Evolutionary conservation across 1,140 invertebrate species (phyloP).

Genomic region (Alviniconcha marisindica): DNA sequence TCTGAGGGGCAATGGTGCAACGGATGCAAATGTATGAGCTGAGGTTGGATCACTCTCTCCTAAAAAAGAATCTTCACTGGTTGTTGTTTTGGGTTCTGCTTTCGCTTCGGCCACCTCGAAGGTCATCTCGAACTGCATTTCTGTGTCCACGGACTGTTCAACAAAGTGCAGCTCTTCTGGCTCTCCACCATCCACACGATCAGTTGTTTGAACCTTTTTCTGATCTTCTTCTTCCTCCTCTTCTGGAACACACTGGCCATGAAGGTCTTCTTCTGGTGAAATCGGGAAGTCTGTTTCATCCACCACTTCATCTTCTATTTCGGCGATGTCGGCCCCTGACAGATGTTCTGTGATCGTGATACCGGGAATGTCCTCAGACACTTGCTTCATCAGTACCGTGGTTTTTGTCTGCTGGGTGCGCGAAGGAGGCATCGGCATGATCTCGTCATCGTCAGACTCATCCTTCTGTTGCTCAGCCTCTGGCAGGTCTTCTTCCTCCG

Average conservation of each 20-base stretch:
- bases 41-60: constrained; percentile 45
- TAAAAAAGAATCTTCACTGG: constrained; percentile 40
- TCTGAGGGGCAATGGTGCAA: constrained; percentile 12
- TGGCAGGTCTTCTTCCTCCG: constrained; percentile 15
- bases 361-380: constrained; percentile 81
- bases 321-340: constrained; percentile 75
- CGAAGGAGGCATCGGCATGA: neutral
- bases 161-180: constrained; percentile 33
- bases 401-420: constrained; percentile 33
- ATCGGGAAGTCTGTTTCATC: constrained; percentile 32
- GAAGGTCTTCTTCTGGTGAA: constrained; percentile 42
- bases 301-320: constrained; percentile 37
- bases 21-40: constrained; percentile 33
- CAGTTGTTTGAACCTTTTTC: constrained; percentile 26
- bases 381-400: constrained; percentile 64
- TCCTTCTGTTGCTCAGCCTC: constrained; percentile 42
- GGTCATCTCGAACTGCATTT: constrained; percentile 42
- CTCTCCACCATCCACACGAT: constrained; percentile 39
- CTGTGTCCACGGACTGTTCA: neutral
- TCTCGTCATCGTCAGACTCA: constrained; percentile 19
- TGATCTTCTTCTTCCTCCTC: constrained; percentile 55
- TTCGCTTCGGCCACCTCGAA: constrained; percentile 13
- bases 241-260: constrained; percentile 56
- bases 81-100: constrained; percentile 44
- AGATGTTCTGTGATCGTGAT: constrained; percentile 84